A percentile compares a stretch with the other conserved stretches of the same genome.
These are phyloP conservation scores for Mactromeris polynyma DNA, from an alignment of 2,888 invertebrate species.

Conservation along the genomic window DNA sequence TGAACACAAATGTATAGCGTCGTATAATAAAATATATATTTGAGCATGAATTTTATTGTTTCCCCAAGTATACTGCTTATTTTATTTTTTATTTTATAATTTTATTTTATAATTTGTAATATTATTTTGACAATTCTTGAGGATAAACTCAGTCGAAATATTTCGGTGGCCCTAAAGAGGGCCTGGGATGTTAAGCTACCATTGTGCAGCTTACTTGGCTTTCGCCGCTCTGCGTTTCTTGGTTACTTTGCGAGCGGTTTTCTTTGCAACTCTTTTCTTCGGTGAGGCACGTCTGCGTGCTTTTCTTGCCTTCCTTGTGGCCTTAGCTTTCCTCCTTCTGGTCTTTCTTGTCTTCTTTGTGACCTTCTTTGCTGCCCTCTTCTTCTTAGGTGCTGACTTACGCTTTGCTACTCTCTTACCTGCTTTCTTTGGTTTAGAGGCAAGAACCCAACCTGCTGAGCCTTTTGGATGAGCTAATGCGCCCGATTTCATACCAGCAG, in stretches of 20 bases:
- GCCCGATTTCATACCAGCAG: conserved; percentile 43
- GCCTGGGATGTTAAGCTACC: conserved; percentile 58
- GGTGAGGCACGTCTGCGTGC: conserved; percentile 24
- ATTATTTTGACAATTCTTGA: conserved; percentile 31
- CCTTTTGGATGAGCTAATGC: conserved; percentile 44
- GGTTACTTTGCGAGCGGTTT: conserved; percentile 39
- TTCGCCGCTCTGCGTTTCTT: conserved; percentile 49
- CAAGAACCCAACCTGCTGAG: conserved; percentile 13
- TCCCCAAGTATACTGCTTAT: no score
- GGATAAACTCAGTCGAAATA: conserved; percentile 23
- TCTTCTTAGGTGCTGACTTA: background rate
- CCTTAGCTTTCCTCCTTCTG: conserved; percentile 24
- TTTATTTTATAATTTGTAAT: background rate
- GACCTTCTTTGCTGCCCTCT: conserved; percentile 30
- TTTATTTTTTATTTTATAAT: no score
- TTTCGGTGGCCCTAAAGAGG: conserved; percentile 69
- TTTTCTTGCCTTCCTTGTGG: conserved; percentile 33
- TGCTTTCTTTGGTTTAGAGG: conserved; percentile 26
- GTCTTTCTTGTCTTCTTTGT: conserved; percentile 39
- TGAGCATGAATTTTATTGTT: no score
- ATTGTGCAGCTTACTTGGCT: conserved; percentile 58
- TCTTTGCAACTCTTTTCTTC: conserved; percentile 38
- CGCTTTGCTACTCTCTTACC: background rate
- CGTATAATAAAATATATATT: no score
- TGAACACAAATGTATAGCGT: no score